These are phyloP conservation scores for Parapristionchus giblindavisi DNA, from an alignment of 2,888 invertebrate genomes.

Conservation along the genomic window DNA sequence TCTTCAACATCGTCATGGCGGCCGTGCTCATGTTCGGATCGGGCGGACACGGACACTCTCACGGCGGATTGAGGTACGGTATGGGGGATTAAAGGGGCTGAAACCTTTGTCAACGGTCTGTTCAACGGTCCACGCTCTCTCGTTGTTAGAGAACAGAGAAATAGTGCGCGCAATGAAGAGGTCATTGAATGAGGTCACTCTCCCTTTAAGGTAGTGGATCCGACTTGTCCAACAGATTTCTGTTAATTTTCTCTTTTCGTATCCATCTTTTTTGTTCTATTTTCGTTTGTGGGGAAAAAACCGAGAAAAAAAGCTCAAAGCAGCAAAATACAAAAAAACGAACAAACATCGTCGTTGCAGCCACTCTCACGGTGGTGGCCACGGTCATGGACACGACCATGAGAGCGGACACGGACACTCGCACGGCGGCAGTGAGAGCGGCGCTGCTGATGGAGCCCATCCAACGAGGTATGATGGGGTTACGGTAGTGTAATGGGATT, in stretches of 20 bases:
- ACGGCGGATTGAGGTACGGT: conserved; percentile 46
- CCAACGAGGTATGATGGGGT: conserved; percentile 4
- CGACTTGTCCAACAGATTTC: no score
- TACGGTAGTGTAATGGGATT: neutral
- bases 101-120: no score
- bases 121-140: no score
- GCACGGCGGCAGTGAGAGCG: conserved; percentile 42
- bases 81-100: neutral
- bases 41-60: conserved; percentile 58
- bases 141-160: neutral
- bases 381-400: conserved; percentile 33
- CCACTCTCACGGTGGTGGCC: conserved; percentile 28
- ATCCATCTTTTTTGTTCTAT: no score
- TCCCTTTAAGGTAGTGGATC: neutral
- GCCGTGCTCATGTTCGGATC: conserved; percentile 55
- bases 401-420: conserved; percentile 47
- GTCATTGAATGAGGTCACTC: neutral
- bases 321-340: neutral
- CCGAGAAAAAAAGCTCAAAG: neutral
- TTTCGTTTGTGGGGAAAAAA: neutral
- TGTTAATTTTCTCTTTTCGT: no score
- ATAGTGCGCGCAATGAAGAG: neutral
- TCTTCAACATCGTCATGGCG: conserved; percentile 80
- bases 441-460: conserved; percentile 1
- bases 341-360: conserved; percentile 8